A percentile compares a stretch with the other conserved stretches of the same genome.
These are phyloP conservation scores for Hoplostethus mediterraneus DNA, from an alignment of 2,797 vertebrate species.

Conservation along the genomic window DNA sequence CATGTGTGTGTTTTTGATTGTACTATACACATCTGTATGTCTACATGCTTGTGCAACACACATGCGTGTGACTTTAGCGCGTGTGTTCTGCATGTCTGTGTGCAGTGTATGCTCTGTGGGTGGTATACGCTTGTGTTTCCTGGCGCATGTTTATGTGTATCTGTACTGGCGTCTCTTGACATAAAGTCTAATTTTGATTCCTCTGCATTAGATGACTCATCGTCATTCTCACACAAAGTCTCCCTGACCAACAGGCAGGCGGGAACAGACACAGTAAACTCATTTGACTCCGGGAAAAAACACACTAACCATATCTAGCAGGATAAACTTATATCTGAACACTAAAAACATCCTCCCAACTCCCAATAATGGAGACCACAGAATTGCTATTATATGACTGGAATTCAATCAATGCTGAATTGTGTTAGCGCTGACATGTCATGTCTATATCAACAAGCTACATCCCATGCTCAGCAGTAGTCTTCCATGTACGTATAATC, in stretches of 20 bases:
- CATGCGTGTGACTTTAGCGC: neutral
- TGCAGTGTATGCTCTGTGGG: constrained; percentile 20
- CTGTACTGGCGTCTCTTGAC: constrained; percentile 47
- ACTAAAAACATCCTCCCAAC: constrained; percentile 8
- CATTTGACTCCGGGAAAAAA: constrained; percentile 40
- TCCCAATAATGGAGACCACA: neutral
- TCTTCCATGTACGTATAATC: neutral
- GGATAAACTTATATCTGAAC: neutral
- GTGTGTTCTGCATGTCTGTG: constrained; percentile 15
- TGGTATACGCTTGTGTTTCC: constrained; percentile 18
- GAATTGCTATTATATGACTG: neutral
- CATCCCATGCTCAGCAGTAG: constrained; percentile 3
- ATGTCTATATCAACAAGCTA: constrained; percentile 10
- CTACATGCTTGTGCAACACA: neutral
- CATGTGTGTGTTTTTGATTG: neutral
- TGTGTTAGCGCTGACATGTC: neutral
- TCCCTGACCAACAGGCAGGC: constrained; percentile 48
- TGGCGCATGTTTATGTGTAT: constrained; percentile 33
- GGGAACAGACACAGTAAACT: constrained; percentile 41
- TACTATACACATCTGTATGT: neutral
- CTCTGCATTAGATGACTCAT: constrained; percentile 75
- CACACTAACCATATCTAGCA: neutral
- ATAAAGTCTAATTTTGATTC: constrained; percentile 67
- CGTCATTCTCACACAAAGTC: constrained; percentile 47
- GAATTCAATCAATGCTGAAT: neutral